phyloP scores from a whole-genome alignment of 2,113 vertebrate species.

The Pseudorasbora parva region DNA sequence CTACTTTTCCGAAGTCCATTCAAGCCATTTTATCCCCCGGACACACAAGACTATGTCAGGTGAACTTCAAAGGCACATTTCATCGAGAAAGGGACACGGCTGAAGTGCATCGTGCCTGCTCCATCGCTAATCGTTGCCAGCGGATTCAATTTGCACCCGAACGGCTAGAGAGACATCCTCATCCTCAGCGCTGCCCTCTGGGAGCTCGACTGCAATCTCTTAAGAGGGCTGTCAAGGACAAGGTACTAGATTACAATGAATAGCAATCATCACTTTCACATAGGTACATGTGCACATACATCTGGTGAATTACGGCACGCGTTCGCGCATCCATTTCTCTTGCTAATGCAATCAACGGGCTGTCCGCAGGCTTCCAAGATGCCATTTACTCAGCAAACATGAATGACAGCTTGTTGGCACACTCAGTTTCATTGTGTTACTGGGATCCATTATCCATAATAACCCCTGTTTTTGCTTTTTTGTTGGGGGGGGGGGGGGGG shows the following conservation, averaged over 20 bases:
- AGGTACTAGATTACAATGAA: slow-evolving; percentile 25
- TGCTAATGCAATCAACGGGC: slow-evolving; percentile 35
- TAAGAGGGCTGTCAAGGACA: slow-evolving; percentile 48
- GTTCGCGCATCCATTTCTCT: not conserved
- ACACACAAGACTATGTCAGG: slow-evolving; percentile 4
- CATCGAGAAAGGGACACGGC: not conserved
- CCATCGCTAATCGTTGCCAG: slow-evolving; percentile 46
- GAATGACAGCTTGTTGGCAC: slow-evolving; percentile 46
- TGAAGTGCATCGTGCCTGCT: slow-evolving; percentile 23
- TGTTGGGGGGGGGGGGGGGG: not conserved
- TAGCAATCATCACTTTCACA: slow-evolving; percentile 39
- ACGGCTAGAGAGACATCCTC: slow-evolving; percentile 39
- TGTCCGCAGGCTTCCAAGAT: not conserved
- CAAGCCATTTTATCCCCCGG: not conserved
- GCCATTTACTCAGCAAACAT: slow-evolving; percentile 29
- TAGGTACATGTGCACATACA: not conserved
- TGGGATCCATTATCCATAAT: slow-evolving; percentile 49
- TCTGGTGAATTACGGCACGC: not conserved
- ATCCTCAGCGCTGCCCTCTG: slow-evolving; percentile 28
- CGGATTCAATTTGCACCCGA: slow-evolving; percentile 55
- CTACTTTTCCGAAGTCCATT: slow-evolving; percentile 7
- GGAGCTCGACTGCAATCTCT: slow-evolving; percentile 35
- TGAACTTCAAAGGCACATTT: slow-evolving; percentile 33
- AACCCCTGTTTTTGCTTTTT: slow-evolving; percentile 17
- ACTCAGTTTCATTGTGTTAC: slow-evolving; percentile 21